phyloP scores from a whole-genome alignment of 2,888 invertebrate genomes.

The Temnothorax ravouxi region DNA sequence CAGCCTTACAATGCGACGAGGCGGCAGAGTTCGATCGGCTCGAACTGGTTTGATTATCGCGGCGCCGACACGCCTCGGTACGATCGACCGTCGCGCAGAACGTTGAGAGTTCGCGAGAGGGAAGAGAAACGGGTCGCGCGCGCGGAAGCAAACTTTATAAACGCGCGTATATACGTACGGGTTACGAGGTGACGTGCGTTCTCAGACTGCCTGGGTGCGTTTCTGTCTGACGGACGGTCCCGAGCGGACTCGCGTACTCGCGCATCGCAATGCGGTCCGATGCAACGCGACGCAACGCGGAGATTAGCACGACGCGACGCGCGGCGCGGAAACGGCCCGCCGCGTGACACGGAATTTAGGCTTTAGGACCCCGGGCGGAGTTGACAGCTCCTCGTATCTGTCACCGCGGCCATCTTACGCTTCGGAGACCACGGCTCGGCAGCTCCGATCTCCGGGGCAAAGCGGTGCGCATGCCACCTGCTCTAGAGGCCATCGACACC shows the following conservation, averaged over 20 bases:
- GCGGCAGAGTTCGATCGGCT: conserved; percentile 30
- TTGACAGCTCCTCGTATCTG: conserved; percentile 79
- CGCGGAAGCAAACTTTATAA: background rate
- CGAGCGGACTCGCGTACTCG: conserved; percentile 56
- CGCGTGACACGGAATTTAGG: conserved; percentile 74
- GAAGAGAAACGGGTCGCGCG: conserved; percentile 20
- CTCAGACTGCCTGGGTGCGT: conserved; percentile 52
- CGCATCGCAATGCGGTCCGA: conserved; percentile 66
- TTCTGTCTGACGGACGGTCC: conserved; percentile 21
- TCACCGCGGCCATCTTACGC: conserved; percentile 75
- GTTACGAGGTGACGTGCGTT: conserved; percentile 62
- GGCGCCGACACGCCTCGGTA: conserved; percentile 33
- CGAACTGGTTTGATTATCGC: conserved; percentile 36
- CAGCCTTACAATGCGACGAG: conserved; percentile 36
- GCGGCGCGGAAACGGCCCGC: conserved; percentile 22
- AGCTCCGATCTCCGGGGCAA: conserved; percentile 59
- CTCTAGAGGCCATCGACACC: background rate
- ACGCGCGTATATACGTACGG: conserved; percentile 72
- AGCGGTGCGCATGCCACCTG: conserved; percentile 16
- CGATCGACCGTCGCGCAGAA: conserved; percentile 24
- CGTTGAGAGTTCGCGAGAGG: background rate
- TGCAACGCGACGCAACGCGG: conserved; percentile 32
- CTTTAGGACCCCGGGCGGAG: conserved; percentile 79
- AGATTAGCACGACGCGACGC: background rate
- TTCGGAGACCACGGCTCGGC: conserved; percentile 54